Evolutionary conservation across 2,888 invertebrate species (phyloP).

Genomic region (Diarsia dahlii): DNA sequence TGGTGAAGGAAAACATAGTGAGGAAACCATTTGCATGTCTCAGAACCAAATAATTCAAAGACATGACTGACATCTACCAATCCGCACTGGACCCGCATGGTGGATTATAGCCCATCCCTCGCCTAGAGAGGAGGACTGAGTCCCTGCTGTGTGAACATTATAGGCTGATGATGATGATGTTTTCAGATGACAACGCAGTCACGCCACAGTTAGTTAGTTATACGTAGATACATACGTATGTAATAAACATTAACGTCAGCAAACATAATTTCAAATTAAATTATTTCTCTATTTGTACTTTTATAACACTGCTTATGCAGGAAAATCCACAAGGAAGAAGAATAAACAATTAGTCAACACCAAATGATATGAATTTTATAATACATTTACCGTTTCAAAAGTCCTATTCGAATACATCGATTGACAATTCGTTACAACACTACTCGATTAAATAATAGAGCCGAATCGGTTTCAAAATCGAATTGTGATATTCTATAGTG

Average conservation of each 20-base stretch:
- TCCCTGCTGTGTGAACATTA: too few relatives aligned
- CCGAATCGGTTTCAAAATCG: neutral
- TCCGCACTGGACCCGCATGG: too few relatives aligned
- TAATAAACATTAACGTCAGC: neutral
- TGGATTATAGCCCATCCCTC: too few relatives aligned
- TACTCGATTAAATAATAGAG: slow-evolving; percentile 3
- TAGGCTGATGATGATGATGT: too few relatives aligned
- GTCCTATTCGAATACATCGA: slow-evolving; percentile 20
- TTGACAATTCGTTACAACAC: neutral
- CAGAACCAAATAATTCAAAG: too few relatives aligned
- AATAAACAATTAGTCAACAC: slow-evolving; percentile 36
- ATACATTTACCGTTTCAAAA: neutral
- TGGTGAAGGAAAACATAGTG: too few relatives aligned
- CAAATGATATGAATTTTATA: slow-evolving; percentile 20
- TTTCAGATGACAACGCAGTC: neutral
- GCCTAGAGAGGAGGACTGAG: too few relatives aligned
- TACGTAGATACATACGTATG: neutral
- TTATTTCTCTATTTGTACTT: slow-evolving; percentile 4
- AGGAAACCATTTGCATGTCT: too few relatives aligned
- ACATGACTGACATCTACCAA: too few relatives aligned
- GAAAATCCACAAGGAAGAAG: slow-evolving; percentile 35
- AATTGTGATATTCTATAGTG: neutral
- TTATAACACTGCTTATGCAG: slow-evolving; percentile 7
- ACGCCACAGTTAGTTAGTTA: neutral
- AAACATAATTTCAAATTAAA: neutral